phyloP scores from a whole-genome alignment of 2,797 vertebrate species.

The Amblyopsis hoosieri region DNA sequence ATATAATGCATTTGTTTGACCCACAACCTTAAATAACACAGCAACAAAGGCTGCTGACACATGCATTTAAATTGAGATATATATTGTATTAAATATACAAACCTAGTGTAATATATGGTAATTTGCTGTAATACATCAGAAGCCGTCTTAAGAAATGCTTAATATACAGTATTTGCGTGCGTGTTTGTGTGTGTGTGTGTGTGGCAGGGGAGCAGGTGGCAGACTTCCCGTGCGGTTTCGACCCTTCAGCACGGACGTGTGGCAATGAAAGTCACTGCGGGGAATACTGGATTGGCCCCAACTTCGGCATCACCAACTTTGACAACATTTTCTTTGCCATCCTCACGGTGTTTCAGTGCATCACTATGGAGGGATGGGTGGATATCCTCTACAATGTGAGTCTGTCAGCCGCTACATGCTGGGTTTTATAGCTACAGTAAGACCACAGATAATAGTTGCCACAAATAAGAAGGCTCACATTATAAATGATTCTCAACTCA shows the following conservation, averaged over 20 bases:
- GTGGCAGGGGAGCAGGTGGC: conserved; percentile 80
- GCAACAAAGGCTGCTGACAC: too few species aligned
- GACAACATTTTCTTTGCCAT: conserved; percentile 96
- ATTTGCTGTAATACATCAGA: background rate
- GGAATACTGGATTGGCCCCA: conserved; percentile 92
- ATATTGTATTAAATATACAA: background rate
- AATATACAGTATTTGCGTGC: background rate
- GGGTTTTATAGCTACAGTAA: background rate
- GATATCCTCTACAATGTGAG: conserved; percentile 96
- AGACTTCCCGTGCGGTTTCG: conserved; percentile 89
- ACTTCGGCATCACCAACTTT: conserved; percentile 96
- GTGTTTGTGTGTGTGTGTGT: conserved; percentile 31
- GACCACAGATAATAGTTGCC: too few species aligned
- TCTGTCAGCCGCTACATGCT: background rate
- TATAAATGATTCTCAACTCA: too few species aligned
- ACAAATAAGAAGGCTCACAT: too few species aligned
- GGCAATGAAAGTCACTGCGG: conserved; percentile 77
- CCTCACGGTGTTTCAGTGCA: conserved; percentile 97
- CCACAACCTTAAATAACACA: too few species aligned
- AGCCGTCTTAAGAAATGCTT: background rate
- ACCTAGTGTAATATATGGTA: background rate
- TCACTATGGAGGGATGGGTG: conserved; percentile 98
- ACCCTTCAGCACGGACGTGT: conserved; percentile 85
- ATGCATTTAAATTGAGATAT: too few species aligned
- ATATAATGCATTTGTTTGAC: too few species aligned